These are phyloP conservation scores for Cromileptes altivelis DNA, from an alignment of 2,113 vertebrate species.

Conservation along the genomic window DNA sequence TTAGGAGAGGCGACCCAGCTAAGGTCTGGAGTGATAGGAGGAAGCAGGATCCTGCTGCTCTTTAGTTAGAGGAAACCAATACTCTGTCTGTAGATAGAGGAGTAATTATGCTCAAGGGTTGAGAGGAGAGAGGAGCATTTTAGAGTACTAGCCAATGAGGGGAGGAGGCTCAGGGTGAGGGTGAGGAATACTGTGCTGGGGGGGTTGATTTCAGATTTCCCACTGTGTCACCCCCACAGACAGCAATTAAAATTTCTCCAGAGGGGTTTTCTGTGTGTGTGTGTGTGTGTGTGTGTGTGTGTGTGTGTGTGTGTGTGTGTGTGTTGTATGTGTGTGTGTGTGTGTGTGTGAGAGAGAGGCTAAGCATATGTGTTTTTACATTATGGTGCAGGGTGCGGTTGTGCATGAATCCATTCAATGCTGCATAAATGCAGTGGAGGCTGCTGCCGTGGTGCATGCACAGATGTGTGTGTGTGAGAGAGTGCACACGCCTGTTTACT, in stretches of 20 bases:
- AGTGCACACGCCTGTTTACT: constrained; percentile 59
- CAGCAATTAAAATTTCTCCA: constrained; percentile 77
- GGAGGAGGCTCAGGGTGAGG: constrained; percentile 30
- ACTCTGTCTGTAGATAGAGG: constrained; percentile 78
- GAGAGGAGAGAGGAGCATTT: constrained; percentile 57
- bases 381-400: constrained; percentile 52
- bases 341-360: constrained; percentile 27
- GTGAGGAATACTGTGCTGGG: constrained; percentile 47
- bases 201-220: constrained; percentile 65
- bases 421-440: constrained; percentile 52
- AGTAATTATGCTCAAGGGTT: constrained; percentile 81
- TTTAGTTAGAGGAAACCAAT: constrained; percentile 81
- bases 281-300: constrained; percentile 21
- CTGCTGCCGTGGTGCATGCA: constrained; percentile 14
- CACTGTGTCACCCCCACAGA: constrained; percentile 70
- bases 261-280: constrained; percentile 43
- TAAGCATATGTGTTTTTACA: constrained; percentile 58
- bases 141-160: constrained; percentile 56
- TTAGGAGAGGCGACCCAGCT: constrained; percentile 77
- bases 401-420: constrained; percentile 30
- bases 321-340: constrained; percentile 12
- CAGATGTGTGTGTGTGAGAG: constrained; percentile 36
- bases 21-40: constrained; percentile 78
- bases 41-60: constrained; percentile 77
- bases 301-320: constrained; percentile 23